These are phyloP conservation scores for Colletes collaris DNA, from an alignment of 2,888 invertebrate genomes.

Conservation along the genomic window DNA sequence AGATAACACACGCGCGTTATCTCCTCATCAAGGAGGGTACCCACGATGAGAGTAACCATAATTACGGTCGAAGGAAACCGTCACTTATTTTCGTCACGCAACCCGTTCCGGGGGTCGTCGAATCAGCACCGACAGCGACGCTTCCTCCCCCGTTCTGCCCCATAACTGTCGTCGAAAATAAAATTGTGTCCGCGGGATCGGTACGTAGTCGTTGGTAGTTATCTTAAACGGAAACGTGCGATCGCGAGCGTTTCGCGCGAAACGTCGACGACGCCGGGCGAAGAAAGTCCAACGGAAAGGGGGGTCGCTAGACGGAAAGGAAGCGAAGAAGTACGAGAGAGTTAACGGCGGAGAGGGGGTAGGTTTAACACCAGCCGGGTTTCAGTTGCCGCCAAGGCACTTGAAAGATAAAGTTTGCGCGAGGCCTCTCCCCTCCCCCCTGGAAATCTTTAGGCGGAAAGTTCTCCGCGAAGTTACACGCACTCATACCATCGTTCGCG, in stretches of 20 bases:
- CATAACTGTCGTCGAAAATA: too few relatives aligned
- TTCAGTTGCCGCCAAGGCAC: constrained; percentile 54
- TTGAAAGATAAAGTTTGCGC: constrained; percentile 65
- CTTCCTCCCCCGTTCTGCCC: too few relatives aligned
- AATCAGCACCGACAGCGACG: too few relatives aligned
- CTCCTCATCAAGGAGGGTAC: too few relatives aligned
- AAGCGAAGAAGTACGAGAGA: constrained; percentile 14
- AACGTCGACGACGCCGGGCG: constrained; percentile 3
- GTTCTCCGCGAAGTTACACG: constrained; percentile 43
- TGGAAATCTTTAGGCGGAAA: constrained; percentile 66
- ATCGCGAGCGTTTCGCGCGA: too few relatives aligned
- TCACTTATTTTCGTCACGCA: too few relatives aligned
- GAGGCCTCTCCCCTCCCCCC: constrained; percentile 47
- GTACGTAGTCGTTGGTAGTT: too few relatives aligned
- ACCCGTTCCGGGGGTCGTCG: too few relatives aligned
- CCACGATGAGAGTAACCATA: too few relatives aligned
- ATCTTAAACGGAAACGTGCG: not conserved
- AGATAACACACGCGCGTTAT: too few relatives aligned
- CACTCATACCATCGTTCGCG: constrained; percentile 38
- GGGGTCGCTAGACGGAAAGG: constrained; percentile 4
- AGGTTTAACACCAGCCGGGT: constrained; percentile 53
- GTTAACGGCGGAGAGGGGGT: not conserved
- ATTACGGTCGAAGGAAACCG: too few relatives aligned
- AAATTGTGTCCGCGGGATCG: too few relatives aligned
- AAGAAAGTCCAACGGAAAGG: constrained; percentile 14